Base-by-base conservation (phyloP, 2,113 vertebrate species). In the Heterocephalus glaber region DNA sequence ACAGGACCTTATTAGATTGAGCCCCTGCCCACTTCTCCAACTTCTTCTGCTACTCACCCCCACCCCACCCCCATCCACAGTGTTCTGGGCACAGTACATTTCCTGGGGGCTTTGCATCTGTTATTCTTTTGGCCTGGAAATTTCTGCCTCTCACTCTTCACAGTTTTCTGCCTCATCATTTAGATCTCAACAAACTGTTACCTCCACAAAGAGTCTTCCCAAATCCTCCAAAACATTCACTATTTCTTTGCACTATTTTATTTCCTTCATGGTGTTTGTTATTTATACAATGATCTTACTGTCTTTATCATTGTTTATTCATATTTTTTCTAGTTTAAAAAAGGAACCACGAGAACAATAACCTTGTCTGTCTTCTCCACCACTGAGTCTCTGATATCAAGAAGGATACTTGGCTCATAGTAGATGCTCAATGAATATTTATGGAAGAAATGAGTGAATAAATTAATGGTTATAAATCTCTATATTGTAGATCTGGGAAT, bases 11-110 rank as follows among this genome's bases (percentile, higher is more conserved):
- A 1, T 14, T 1, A 35, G 38, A 60, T 12, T 13, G 24, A 3
- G 2, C n/a, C 28, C 16, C 38, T 33, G 44, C 5, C 10, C 9
- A 3, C 38, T 5, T 89, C 24, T 28, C 16, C 2, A 7, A 0
- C 63, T 33, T n/a, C 28, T 63, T 66, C 68, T 65, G 74, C 13
- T 44, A 0, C 61, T 13, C 44, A 47, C 26, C 13, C 72, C 28
- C 26, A 8, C 6, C 8, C 13, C 16, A 33, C n/a, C n/a, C n/a
- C n/a, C 30, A 6, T 8, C 33, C n/a, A 22, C 47, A 33, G 38
- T 28, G 33, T 30, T 58, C 44, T 19, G 49, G 52, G 30, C 17
- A 7, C 33, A 7, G 9, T 49, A 33, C 22, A 13, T n/a, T 68
- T 83, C 33, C 33, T 28, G 26, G 82, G 52, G 8, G 14, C 9